Conservation (phyloP, 2,113 vertebrate genomes). For the Lasiurus borealis region DNA sequence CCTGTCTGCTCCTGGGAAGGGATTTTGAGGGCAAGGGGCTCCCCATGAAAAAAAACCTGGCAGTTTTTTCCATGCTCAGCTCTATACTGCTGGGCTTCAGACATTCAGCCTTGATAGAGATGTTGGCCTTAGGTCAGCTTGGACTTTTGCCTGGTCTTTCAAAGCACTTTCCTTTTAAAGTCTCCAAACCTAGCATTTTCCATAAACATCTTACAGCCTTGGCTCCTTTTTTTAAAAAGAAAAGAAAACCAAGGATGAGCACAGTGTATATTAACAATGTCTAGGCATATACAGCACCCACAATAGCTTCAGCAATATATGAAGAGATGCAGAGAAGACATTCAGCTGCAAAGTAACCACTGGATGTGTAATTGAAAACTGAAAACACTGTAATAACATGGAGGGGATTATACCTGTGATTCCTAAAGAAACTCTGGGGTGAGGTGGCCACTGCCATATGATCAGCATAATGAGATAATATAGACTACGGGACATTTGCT, state of each 20-base stretch:
- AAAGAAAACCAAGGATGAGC: conserved; percentile 58
- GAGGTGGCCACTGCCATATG: background rate
- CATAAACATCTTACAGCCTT: conserved; percentile 68
- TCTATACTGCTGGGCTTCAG: background rate
- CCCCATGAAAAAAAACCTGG: background rate
- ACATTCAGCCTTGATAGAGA: background rate
- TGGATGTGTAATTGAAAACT: background rate
- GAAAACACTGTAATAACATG: background rate
- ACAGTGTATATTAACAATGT: background rate
- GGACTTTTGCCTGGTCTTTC: conserved; percentile 64
- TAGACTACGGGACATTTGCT: conserved; percentile 54
- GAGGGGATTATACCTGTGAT: background rate
- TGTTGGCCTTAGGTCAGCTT: conserved; percentile 59
- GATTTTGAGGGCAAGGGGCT: background rate
- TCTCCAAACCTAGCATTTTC: conserved; percentile 64
- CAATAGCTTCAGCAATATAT: background rate
- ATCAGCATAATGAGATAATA: background rate
- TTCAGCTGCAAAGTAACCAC: background rate
- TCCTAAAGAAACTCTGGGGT: conserved; percentile 4
- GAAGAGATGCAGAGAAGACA: background rate
- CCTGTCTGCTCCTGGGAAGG: background rate
- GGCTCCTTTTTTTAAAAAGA: background rate
- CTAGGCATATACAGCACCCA: background rate
- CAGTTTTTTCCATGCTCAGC: background rate
- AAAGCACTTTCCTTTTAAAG: conserved; percentile 59